phyloP scores from a whole-genome alignment of 2,888 invertebrate species.

The Sminthurinus aureus region DNA sequence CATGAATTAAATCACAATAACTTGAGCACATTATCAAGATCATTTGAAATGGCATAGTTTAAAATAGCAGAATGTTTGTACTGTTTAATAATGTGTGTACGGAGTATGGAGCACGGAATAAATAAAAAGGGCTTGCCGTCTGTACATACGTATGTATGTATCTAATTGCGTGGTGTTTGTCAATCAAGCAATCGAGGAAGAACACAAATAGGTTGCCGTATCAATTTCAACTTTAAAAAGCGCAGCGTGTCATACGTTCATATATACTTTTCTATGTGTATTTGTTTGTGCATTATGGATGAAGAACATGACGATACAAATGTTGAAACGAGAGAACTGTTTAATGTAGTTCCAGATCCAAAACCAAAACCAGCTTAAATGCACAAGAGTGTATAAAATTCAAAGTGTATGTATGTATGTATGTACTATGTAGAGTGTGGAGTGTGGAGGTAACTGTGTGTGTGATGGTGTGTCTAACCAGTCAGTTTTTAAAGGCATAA shows the following conservation, averaged over 20 bases:
- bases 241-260: background rate
- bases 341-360: too few relatives aligned
- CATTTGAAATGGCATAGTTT: too few relatives aligned
- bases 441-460: too few relatives aligned
- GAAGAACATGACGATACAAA: background rate
- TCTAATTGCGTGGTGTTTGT: conserved; percentile 15
- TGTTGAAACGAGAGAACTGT: background rate
- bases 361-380: background rate
- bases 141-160: background rate
- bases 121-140: too few relatives aligned
- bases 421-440: too few relatives aligned
- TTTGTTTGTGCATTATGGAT: background rate
- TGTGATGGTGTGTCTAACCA: background rate
- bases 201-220: background rate
- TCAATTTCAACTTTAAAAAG: background rate
- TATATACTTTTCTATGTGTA: too few relatives aligned
- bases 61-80: too few relatives aligned
- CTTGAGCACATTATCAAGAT: too few relatives aligned
- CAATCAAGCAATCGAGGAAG: conserved; percentile 12
- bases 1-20: too few relatives aligned
- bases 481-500: background rate
- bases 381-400: background rate
- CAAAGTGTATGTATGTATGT: background rate
- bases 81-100: too few relatives aligned
- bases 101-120: too few relatives aligned